Evolutionary conservation across 30 jellyfish, hydroid and myxozoan genomes (phyloP).

Genomic region (Sanderia malayensis): DNA sequence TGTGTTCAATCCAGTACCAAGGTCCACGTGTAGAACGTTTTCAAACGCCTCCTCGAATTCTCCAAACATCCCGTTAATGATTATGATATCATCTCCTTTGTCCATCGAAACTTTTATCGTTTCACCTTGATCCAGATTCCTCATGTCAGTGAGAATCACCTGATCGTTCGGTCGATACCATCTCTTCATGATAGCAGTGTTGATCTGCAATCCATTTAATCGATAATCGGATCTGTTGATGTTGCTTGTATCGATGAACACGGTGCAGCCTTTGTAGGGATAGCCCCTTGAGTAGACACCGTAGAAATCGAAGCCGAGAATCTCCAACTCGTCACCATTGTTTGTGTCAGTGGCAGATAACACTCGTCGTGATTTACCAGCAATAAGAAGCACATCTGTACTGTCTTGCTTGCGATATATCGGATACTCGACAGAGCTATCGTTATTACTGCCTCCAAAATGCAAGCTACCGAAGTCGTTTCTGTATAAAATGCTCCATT

Average conservation of each 20-base stretch:
- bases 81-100: conserved; percentile 56
- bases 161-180: conserved; percentile 63
- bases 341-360: conserved; percentile 35
- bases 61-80: conserved; percentile 55
- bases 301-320: conserved; percentile 58
- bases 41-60: conserved; percentile 14
- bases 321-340: conserved; percentile 35
- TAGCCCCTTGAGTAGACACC: conserved; percentile 49
- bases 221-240: conserved; percentile 45
- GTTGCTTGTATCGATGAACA: conserved; percentile 36
- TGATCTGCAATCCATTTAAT: conserved; percentile 41
- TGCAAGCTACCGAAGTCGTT: conserved; percentile 44
- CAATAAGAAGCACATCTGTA: conserved; percentile 44
- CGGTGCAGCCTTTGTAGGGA: conserved; percentile 57
- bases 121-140: conserved; percentile 56
- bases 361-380: conserved; percentile 49
- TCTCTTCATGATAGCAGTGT: conserved; percentile 38
- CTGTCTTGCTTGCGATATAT: conserved; percentile 50
- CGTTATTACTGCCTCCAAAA: conserved; percentile 43
- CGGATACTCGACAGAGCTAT: conserved; percentile 49
- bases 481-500: conserved; percentile 53
- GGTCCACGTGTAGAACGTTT: conserved; percentile 21
- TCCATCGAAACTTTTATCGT: conserved; percentile 41
- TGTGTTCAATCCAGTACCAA: conserved; percentile 52
- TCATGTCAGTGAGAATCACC: conserved; percentile 49